Conservation (phyloP, 2,797 vertebrate species). For the Acropternis orthonyx region DNA sequence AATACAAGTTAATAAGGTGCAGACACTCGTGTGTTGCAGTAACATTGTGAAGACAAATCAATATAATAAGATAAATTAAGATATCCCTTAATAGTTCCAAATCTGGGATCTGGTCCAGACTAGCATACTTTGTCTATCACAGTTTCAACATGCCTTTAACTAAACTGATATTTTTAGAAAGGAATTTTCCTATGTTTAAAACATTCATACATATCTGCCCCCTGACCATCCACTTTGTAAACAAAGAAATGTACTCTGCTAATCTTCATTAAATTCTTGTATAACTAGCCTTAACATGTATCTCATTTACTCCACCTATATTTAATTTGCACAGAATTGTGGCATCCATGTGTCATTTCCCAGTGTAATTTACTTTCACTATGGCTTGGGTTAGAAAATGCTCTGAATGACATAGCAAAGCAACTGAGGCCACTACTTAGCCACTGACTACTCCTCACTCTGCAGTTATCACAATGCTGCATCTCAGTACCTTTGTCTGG, state of each 20-base stretch:
- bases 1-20: background rate
- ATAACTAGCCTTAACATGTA: background rate
- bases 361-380: background rate
- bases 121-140: background rate
- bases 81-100: background rate
- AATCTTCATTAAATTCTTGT: background rate
- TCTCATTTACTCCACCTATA: background rate
- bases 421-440: background rate
- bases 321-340: background rate
- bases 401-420: background rate
- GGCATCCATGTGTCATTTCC: background rate
- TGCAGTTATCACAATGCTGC: background rate
- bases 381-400: background rate
- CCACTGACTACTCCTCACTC: background rate
- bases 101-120: background rate
- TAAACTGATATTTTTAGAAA: background rate
- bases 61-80: too few relatives aligned
- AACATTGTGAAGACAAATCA: background rate
- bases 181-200: background rate
- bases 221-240: background rate
- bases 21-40: accelerated
- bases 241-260: background rate
- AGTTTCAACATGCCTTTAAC: background rate
- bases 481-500: background rate
- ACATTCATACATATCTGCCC: background rate